Conservation (phyloP, 2,888 invertebrate genomes). For the Bombylius discolor region DNA sequence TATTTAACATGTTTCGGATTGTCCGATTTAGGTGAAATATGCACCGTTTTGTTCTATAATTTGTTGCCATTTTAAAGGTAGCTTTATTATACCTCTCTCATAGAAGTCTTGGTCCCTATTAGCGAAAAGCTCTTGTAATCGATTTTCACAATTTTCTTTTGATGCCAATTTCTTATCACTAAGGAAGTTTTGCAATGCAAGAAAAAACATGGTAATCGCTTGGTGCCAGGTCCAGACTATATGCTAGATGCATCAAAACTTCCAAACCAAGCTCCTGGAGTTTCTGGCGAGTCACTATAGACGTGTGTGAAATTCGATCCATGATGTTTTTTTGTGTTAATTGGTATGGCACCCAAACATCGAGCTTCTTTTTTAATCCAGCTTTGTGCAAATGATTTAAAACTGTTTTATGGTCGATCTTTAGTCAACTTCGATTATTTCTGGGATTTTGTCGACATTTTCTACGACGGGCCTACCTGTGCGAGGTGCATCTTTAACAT, state of each 20-base stretch:
- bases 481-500: constrained; percentile 1
- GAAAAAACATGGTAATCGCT: constrained; percentile 17
- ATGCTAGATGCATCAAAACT: constrained; percentile 18
- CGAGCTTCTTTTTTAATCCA: constrained; percentile 2
- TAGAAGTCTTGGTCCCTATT: constrained; percentile 16
- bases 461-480: neutral
- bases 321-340: neutral
- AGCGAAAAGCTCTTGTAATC: constrained; percentile 16
- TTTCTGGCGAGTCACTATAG: constrained; percentile 16
- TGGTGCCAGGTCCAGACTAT: constrained; percentile 17
- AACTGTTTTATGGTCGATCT: constrained; percentile 1
- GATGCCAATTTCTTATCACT: too few species aligned
- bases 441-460: constrained; percentile 1
- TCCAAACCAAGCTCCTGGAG: constrained; percentile 18
- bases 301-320: constrained; percentile 2
- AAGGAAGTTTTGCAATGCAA: too few species aligned
- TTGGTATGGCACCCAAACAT: too few species aligned
- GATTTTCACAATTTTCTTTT: constrained; percentile 15
- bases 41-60: constrained; percentile 5
- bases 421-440: neutral
- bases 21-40: constrained; percentile 1
- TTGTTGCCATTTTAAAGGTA: constrained; percentile 1
- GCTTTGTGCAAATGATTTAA: constrained; percentile 3
- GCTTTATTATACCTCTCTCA: constrained; percentile 11
- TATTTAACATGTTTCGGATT: too few species aligned